Conservation (phyloP, 2,888 invertebrate genomes). For the Schizotus pectinicornis region DNA sequence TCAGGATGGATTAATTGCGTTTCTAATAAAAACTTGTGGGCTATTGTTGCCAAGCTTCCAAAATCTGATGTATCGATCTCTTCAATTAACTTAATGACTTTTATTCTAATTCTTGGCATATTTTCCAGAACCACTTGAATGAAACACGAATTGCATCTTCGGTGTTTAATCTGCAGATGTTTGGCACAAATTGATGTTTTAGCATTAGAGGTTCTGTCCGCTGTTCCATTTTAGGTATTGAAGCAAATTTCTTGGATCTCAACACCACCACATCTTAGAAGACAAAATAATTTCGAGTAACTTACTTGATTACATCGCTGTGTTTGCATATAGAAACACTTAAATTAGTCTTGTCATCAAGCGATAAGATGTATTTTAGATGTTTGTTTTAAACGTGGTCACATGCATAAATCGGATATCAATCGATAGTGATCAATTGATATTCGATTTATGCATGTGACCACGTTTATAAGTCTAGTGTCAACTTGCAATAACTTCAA, state of each 20-base stretch:
- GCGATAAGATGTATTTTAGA: slow-evolving; percentile 57
- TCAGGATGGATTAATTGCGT: too few species aligned
- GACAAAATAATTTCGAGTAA: slow-evolving; percentile 10
- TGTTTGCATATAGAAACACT: slow-evolving; percentile 59
- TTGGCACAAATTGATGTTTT: slow-evolving; percentile 74
- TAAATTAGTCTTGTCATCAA: slow-evolving; percentile 44
- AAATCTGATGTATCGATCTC: too few species aligned
- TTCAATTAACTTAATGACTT: too few species aligned
- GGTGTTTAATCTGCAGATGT: slow-evolving; percentile 50
- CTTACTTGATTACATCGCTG: slow-evolving; percentile 32
- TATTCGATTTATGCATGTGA: slow-evolving; percentile 63
- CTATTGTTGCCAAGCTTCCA: too few species aligned
- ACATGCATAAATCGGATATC: slow-evolving; percentile 60
- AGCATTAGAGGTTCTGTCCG: slow-evolving; percentile 78
- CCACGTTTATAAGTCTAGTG: slow-evolving; percentile 72
- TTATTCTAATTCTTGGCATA: not conserved
- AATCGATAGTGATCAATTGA: slow-evolving; percentile 62
- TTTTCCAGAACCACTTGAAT: slow-evolving; percentile 63
- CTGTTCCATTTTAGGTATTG: slow-evolving; percentile 72
- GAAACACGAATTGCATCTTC: slow-evolving; percentile 62
- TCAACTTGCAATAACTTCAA: slow-evolving; percentile 71
- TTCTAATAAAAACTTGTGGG: too few species aligned
- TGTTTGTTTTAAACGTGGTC: slow-evolving; percentile 68
- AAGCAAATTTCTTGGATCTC: slow-evolving; percentile 78
- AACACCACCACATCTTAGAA: slow-evolving; percentile 78